Base-by-base conservation (phyloP, 2,888 invertebrate species). In the Drosophila peninsularis region DNA sequence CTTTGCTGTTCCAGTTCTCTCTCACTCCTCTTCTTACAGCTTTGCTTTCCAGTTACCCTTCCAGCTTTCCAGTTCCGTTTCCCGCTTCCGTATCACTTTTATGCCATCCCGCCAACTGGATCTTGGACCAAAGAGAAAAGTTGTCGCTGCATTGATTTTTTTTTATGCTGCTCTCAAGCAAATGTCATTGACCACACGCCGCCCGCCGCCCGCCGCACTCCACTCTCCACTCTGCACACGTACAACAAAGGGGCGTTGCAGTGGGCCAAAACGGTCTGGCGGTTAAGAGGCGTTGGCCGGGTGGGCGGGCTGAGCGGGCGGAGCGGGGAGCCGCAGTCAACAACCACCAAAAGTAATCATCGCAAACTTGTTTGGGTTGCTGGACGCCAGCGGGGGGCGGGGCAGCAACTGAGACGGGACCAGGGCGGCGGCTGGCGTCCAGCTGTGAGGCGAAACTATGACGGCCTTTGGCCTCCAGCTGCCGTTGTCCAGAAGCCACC, bases 331-430 rank as follows among this genome's bases (percentile, higher is more conserved):
- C 67, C 69, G 64, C 71, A 78, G 71, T 70, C 76, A 83, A 74
- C 87, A 82, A 82, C 82, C 82, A 82, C 82, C 81, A 83, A 82
- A 83, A 86, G 82, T 83, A 83, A 83, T 83, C 82, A 83, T 83
- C 78, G 84, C 82, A 78, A 83, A 77, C 60, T 70, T 54, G 37
- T 55, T 49, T 45, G 56, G 41, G 54, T n/a, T n/a, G n/a, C n/a
- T n/a, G n/a, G n/a, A n/a, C n/a, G n/a, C n/a, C n/a, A n/a, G n/a
- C n/a, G n/a, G n/a, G n/a, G n/a, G n/a, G n/a, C n/a, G n/a, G n/a
- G n/a, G 45, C 17, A 13, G 42, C 44, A 3, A 17, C 19, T 14
- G n/a, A 17, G 24, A 6, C 30, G 11, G 36, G 37, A 9, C 19
- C 3, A 30, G 5, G 37, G 24, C 62, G 44, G 63, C 21, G 21